These are phyloP conservation scores for Cepaea nemoralis DNA, from an alignment of 1,140 invertebrate genomes.

Conservation along the genomic window DNA sequence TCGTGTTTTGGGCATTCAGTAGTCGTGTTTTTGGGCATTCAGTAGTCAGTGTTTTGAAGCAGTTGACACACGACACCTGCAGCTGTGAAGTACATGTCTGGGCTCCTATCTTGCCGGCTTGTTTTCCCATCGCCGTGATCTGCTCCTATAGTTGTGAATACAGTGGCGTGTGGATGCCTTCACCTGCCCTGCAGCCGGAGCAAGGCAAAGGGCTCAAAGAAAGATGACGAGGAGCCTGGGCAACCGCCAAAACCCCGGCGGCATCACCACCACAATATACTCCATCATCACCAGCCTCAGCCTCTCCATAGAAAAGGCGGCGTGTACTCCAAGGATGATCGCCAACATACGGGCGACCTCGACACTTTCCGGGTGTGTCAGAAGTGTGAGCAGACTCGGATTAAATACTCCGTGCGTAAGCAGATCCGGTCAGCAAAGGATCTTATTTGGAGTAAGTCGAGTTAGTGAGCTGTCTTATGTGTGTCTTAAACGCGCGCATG, in stretches of 20 bases:
- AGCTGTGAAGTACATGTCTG: too few species aligned
- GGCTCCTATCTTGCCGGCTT: too few species aligned
- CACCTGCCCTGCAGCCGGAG: constrained; percentile 24
- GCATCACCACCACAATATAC: not conserved
- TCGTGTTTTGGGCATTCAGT: too few species aligned
- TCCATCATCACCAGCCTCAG: constrained; percentile 22
- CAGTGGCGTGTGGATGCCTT: constrained; percentile 26
- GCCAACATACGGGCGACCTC: not conserved
- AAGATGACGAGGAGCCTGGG: not conserved
- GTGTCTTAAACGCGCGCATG: too few species aligned
- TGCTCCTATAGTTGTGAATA: not conserved
- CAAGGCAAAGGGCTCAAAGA: not conserved
- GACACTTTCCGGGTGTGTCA: not conserved
- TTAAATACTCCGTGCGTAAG: constrained; percentile 7
- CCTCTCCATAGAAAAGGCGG: constrained; percentile 26
- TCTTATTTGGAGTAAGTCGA: constrained; percentile 22
- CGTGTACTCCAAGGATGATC: constrained; percentile 28
- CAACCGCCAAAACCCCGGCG: not conserved
- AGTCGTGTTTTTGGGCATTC: too few species aligned
- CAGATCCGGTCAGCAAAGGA: constrained; percentile 13
- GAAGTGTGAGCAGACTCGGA: not conserved
- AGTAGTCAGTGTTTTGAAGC: too few species aligned
- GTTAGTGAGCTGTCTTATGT: too few species aligned
- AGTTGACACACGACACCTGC: too few species aligned
- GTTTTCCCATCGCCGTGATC: not conserved